A percentile compares a stretch with the other conserved stretches of the same genome.
These are phyloP conservation scores for Pseudotriccus pelzelni DNA, from an alignment of 2,797 vertebrate genomes.

Conservation along the genomic window DNA sequence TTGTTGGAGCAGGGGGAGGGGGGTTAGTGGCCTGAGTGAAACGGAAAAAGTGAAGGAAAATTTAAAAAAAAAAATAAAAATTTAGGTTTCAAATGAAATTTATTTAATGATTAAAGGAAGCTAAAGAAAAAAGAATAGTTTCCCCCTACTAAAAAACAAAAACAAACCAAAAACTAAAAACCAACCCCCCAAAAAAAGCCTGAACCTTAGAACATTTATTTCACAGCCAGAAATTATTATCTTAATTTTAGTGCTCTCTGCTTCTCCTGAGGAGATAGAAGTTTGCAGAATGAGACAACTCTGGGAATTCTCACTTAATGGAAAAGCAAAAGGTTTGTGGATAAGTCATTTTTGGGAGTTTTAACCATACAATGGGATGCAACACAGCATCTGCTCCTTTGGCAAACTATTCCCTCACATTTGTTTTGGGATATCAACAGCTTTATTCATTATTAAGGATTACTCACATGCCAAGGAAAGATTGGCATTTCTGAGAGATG, in stretches of 20 bases:
- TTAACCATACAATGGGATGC: slow-evolving; percentile 27
- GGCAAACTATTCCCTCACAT: slow-evolving; percentile 38
- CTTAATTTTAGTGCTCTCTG: neutral
- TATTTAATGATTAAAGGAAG: neutral
- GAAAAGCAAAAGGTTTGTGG: neutral
- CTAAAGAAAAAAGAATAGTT: neutral
- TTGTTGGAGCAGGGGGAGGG: rapidly evolving
- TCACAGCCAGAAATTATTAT: neutral
- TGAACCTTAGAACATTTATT: neutral
- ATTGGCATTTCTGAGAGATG: slow-evolving; percentile 42
- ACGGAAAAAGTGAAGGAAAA: neutral
- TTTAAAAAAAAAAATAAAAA: neutral
- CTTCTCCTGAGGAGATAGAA: neutral
- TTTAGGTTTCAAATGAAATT: neutral
- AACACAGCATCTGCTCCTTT: slow-evolving; percentile 52
- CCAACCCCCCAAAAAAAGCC: neutral
- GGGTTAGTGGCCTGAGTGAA: neutral
- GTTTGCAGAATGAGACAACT: neutral
- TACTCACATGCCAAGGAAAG: slow-evolving; percentile 30
- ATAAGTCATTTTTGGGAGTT: slow-evolving; percentile 1
- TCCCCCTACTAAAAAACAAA: neutral
- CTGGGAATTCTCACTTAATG: neutral
- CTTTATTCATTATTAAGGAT: slow-evolving; percentile 49
- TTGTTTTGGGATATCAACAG: slow-evolving; percentile 36
- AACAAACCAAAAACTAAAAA: neutral